Percentiles rank a stretch among this genome's conserved stretches.
Conservation (phyloP, 2,888 invertebrate species). For the Plagiodera versicolora region DNA sequence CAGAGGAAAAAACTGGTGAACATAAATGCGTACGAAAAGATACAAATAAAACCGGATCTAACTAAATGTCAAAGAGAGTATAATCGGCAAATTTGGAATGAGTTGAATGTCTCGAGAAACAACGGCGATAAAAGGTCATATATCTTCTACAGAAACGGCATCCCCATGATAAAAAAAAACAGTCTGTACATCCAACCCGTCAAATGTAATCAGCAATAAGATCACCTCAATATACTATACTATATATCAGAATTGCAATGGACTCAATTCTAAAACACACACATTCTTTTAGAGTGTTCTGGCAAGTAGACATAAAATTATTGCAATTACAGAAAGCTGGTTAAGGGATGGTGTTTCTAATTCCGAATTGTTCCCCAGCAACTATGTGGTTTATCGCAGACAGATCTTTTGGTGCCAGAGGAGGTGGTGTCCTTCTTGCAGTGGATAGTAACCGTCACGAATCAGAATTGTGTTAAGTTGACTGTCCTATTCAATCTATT, state of each 20-base stretch:
- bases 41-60: background rate
- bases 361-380: background rate
- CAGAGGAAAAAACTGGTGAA: background rate
- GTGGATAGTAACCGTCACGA: background rate
- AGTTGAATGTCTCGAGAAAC: background rate
- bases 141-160: background rate
- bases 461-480: background rate
- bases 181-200: background rate
- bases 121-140: background rate
- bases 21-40: background rate
- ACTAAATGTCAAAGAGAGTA: background rate
- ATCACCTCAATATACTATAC: background rate
- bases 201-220: background rate
- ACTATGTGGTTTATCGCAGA: slow-evolving; percentile 1
- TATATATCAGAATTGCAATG: background rate
- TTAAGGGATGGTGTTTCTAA: background rate
- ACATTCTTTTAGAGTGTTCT: no score
- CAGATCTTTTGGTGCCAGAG: background rate
- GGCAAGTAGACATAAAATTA: background rate
- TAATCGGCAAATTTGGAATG: background rate
- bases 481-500: background rate
- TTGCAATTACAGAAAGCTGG: background rate
- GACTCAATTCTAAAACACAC: background rate
- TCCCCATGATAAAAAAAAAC: background rate
- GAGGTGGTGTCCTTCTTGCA: background rate